Base-by-base conservation (phyloP, 2,797 vertebrate genomes). In the Halcyon leucocephala region DNA sequence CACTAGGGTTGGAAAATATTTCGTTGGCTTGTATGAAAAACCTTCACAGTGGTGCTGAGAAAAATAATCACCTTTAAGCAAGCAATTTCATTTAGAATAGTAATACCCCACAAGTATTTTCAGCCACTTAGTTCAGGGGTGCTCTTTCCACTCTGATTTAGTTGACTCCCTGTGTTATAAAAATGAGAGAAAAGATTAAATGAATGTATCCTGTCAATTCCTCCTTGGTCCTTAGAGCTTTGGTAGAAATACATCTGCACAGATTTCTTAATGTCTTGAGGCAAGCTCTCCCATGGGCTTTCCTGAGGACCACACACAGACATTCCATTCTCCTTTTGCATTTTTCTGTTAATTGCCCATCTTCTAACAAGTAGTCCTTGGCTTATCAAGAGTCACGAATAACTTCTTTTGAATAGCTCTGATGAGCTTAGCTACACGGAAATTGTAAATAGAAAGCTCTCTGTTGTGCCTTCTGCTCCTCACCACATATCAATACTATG, bases 261-360 rank as follows among this genome's bases (percentile, higher is more conserved):
- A 65, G 64, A 86, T 73, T 90, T 80, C 91, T 83, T 79, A 70
- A 62, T 94, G 81, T 87, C 74, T 82, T 28, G 37, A 89, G 83
- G 74, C 80, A 80, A 39, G 51, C 44, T 85, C 57, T 95, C 94
- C 90, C 86, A 17, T 90, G 91, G 93, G 62, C 78, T 90, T 90
- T 90, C 44, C 67, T 67, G 79, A 72, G 78, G 96, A 95, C 93
- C 96, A 95, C 96, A 96, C 96, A 96, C 86, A 95, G 64, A 35
- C 87, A 66, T 82, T 60, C 64, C 44, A 33, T 77, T 89, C 42
- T 55, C 39, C 54, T 65, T 31, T 62, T 51, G 61, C 41, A 31
- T 70, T 77, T 95, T 77, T 33, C 71, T 92, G 74, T 71, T 97
- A 96, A 96, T 95, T 97, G 76, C 83, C 71, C 52, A 28, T 90